A percentile compares a stretch with the other conserved stretches of the same genome.
These are phyloP conservation scores for Carollia perspicillata DNA, from an alignment of 2,113 vertebrate genomes.

Conservation along the genomic window DNA sequence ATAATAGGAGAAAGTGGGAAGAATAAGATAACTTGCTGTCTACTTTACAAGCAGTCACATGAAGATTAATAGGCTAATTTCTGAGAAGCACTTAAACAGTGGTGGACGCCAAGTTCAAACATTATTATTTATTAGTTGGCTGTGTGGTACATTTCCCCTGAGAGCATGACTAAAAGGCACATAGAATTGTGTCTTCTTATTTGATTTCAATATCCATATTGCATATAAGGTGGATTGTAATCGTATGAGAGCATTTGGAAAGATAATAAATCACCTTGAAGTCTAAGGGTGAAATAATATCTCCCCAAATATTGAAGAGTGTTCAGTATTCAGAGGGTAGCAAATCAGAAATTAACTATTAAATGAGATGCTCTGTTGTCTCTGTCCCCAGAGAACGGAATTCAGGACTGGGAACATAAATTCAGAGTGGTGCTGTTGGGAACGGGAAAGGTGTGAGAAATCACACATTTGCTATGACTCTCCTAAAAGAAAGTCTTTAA, in stretches of 20 bases:
- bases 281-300: neutral
- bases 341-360: constrained; percentile 63
- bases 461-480: constrained; percentile 81
- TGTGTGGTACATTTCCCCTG: constrained; percentile 58
- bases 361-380: constrained; percentile 74
- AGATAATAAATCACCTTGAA: neutral
- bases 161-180: constrained; percentile 34
- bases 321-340: neutral
- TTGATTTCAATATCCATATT: constrained; percentile 33
- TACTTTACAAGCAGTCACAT: constrained; percentile 30
- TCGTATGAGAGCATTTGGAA: neutral
- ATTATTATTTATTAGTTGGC: constrained; percentile 71
- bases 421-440: constrained; percentile 74
- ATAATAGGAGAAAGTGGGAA: neutral
- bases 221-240: constrained; percentile 36
- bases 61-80: constrained; percentile 73
- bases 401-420: constrained; percentile 79
- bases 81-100: constrained; percentile 70
- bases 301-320: constrained; percentile 15
- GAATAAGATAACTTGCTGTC: constrained; percentile 45
- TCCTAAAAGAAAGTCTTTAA: constrained; percentile 77
- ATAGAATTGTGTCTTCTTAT: constrained; percentile 55
- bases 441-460: constrained; percentile 84
- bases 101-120: constrained; percentile 60
- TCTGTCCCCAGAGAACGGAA: constrained; percentile 71